Base-by-base conservation (phyloP, 64 coral and sea anemone genomes). In the Platygyra sinensis region DNA sequence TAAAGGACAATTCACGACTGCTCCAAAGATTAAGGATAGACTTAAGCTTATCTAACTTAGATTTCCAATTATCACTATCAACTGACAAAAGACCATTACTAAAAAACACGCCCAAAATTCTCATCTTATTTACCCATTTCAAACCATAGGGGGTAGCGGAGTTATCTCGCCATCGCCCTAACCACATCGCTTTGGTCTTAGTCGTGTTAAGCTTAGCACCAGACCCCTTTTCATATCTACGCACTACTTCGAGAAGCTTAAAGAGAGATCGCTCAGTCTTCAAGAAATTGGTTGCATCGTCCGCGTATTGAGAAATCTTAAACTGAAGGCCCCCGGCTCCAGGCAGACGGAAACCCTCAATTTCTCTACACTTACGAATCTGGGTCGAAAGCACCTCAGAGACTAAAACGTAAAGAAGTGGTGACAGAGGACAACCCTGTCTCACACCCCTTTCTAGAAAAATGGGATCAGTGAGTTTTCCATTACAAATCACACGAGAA, bases 351-450 rank as follows among this genome's bases (percentile, higher is more conserved):
- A 36, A 36, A 36, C 33, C 33, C 33, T 36, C 33, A 36, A 36
- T 36, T 36, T 36, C 33, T 3, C 3, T 36, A 3, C 33, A 36
- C 3, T 36, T 36, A 36, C 33, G 33, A 36, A 36, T 36, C 7
- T 54, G 13, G 8, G 52, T 54, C 13, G 52, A 54, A 10, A 89
- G 30, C 46, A 89, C 87, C 19, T 89, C 87, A 9, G 52, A 9
- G 14, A 55, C 73, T 8, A 76, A 10, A 5, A 87, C 91, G 27
- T 92, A 92, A 0, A 87, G 28, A 0, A 92, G 30, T 0, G 85
- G 85, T 9, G 85, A 87, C 0, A 87, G 24, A 7, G 67, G 85
- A 27, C 32, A 31, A 9, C 85, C 85, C 25, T 87, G 85, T 4
- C 85, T 1, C 1, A 87, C 32, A 11, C 85, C 69, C 11, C 67